Evolutionary conservation across 2,113 vertebrate species (phyloP).

Genomic region (Eolophus roseicapilla): DNA sequence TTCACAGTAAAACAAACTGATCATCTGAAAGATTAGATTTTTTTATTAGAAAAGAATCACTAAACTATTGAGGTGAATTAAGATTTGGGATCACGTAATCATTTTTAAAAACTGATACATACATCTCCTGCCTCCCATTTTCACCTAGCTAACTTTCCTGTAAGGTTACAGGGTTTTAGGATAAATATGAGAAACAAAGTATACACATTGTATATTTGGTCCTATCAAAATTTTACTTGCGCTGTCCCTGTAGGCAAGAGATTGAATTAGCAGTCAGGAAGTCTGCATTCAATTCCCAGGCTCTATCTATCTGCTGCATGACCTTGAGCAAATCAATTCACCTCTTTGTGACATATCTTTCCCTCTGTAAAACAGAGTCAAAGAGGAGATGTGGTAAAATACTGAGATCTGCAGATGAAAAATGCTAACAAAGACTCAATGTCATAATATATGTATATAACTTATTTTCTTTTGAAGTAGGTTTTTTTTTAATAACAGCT

Average conservation of each 20-base stretch:
- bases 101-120: not conserved
- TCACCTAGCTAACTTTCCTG: not conserved
- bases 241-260: not conserved
- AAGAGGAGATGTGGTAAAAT: not conserved
- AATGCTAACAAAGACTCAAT: not conserved
- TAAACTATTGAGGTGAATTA: not conserved
- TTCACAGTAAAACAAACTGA: not conserved
- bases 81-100: not conserved
- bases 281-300: not conserved
- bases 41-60: not conserved
- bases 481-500: not conserved
- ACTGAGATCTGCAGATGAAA: not conserved
- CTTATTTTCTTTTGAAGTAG: not conserved
- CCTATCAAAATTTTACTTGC: not conserved
- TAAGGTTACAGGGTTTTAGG: not conserved
- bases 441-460: not conserved
- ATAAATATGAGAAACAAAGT: not conserved
- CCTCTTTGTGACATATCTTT: not conserved
- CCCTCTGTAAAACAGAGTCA: not conserved
- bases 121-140: not conserved
- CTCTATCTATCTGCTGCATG: not conserved
- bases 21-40: not conserved
- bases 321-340: slow-evolving; percentile 7
- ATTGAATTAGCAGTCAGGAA: not conserved
- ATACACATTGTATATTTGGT: not conserved